Evolutionary conservation across 2,888 invertebrate genomes (phyloP).

Genomic region (Entomobrya multifasciata): DNA sequence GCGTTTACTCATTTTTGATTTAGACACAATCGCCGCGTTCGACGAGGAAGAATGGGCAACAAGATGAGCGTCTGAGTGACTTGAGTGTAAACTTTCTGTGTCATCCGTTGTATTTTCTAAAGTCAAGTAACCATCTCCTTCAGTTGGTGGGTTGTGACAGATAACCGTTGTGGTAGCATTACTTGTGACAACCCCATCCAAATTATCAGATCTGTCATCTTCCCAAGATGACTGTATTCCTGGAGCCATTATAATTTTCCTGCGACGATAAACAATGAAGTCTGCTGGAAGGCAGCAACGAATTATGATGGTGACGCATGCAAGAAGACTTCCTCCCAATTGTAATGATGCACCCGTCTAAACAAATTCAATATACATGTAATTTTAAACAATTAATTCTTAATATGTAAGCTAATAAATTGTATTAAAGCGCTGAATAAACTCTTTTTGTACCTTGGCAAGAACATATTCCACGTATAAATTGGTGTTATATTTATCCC

Average conservation of each 20-base stretch:
- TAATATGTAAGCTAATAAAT: too few relatives aligned
- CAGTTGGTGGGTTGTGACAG: slow-evolving; percentile 12
- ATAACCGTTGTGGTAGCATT: slow-evolving; percentile 15
- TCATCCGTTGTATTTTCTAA: slow-evolving; percentile 14
- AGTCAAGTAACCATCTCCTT: neutral
- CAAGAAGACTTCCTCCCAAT: slow-evolving; percentile 60
- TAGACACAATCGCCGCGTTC: neutral
- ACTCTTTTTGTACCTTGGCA: too few relatives aligned
- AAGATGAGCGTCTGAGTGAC: slow-evolving; percentile 46
- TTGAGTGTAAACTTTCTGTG: slow-evolving; percentile 45
- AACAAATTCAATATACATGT: neutral
- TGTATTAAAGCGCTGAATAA: too few relatives aligned
- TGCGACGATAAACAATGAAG: slow-evolving; percentile 58
- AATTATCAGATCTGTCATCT: slow-evolving; percentile 12
- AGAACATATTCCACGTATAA: slow-evolving; percentile 60
- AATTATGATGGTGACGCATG: slow-evolving; percentile 52
- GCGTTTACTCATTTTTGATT: neutral
- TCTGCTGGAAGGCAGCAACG: slow-evolving; percentile 64
- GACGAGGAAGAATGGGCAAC: slow-evolving; percentile 2
- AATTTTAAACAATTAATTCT: too few relatives aligned
- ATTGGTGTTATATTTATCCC: slow-evolving; percentile 60
- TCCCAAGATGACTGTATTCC: slow-evolving; percentile 32
- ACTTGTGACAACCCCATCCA: neutral
- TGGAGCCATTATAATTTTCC: slow-evolving; percentile 27
- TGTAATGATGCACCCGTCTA: slow-evolving; percentile 60